Conservation (phyloP, 2,797 vertebrate genomes). For the Parauchenoglanis ngamensis region DNA sequence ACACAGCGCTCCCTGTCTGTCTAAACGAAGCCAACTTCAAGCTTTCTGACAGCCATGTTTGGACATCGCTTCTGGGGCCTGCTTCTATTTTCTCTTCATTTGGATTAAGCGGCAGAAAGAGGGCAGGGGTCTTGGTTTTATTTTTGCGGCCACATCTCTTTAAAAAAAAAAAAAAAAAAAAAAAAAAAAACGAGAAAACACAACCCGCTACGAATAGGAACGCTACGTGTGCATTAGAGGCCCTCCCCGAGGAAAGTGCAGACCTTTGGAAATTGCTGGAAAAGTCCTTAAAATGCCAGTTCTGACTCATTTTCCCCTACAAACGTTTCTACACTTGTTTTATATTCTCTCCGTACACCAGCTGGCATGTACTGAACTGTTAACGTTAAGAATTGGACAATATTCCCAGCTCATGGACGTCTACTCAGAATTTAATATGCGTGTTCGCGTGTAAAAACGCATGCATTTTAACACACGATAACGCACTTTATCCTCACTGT, state of each 20-base stretch:
- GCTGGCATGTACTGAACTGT: background rate
- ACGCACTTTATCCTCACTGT: background rate
- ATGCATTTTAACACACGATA: background rate
- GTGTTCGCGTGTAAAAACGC: background rate
- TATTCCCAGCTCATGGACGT: background rate
- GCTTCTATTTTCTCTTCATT: conserved; percentile 43
- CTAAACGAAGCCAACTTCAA: conserved; percentile 22
- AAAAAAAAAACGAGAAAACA: background rate
- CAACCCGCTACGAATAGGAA: no score
- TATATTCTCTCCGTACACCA: conserved; percentile 36
- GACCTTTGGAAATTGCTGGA: conserved; percentile 34
- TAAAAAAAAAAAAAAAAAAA: background rate
- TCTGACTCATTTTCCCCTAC: conserved; percentile 45
- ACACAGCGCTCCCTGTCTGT: conserved; percentile 28
- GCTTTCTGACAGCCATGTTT: conserved; percentile 28
- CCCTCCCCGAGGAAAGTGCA: conserved; percentile 23
- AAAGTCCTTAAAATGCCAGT: conserved; percentile 42
- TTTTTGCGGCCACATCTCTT: background rate
- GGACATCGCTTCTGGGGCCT: conserved; percentile 20
- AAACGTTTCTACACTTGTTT: conserved; percentile 41
- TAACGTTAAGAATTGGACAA: background rate
- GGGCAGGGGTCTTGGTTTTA: background rate
- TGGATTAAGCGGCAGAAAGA: conserved; percentile 33
- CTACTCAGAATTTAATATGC: background rate
- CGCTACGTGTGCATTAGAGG: background rate